Evolutionary conservation across 2,797 vertebrate genomes (phyloP).

Genomic region (Galaxias olidus): DNA sequence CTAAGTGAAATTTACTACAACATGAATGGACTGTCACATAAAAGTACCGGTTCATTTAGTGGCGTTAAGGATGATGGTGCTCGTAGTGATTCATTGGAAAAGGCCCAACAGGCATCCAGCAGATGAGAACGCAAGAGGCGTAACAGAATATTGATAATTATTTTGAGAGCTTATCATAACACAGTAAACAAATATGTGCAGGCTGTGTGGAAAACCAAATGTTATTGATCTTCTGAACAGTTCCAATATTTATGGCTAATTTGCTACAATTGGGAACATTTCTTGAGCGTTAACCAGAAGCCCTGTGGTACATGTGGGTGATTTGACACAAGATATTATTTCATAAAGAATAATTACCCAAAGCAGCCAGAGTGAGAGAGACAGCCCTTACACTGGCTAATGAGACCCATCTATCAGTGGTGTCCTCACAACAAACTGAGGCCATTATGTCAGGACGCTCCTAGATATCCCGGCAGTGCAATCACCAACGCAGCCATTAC

Average conservation of each 20-base stretch:
- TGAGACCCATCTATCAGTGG: constrained; percentile 32
- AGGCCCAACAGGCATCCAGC: constrained; percentile 13
- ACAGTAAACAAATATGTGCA: constrained; percentile 39
- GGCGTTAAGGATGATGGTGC: constrained; percentile 49
- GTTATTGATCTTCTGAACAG: constrained; percentile 38
- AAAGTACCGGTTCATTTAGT: too few relatives aligned
- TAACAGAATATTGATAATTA: constrained; percentile 36
- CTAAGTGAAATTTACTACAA: neutral
- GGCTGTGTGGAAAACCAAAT: neutral
- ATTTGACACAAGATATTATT: constrained; percentile 42
- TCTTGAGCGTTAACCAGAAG: constrained; percentile 45
- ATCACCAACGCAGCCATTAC: constrained; percentile 15
- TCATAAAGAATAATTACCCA: constrained; percentile 37
- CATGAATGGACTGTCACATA: constrained; percentile 31
- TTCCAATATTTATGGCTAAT: constrained; percentile 60
- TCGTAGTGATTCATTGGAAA: constrained; percentile 38
- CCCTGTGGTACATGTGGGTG: constrained; percentile 40
- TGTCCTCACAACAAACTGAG: constrained; percentile 18
- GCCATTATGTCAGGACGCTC: too few relatives aligned
- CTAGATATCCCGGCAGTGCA: neutral
- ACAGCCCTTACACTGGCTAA: constrained; percentile 30
- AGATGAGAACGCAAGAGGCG: constrained; percentile 22
- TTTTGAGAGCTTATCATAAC: constrained; percentile 38
- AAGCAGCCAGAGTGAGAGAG: constrained; percentile 25
- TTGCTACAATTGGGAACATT: constrained; percentile 44